Evolutionary conservation across 1,140 invertebrate species (phyloP).

Genomic region (Acromyrmex echinatior): DNA sequence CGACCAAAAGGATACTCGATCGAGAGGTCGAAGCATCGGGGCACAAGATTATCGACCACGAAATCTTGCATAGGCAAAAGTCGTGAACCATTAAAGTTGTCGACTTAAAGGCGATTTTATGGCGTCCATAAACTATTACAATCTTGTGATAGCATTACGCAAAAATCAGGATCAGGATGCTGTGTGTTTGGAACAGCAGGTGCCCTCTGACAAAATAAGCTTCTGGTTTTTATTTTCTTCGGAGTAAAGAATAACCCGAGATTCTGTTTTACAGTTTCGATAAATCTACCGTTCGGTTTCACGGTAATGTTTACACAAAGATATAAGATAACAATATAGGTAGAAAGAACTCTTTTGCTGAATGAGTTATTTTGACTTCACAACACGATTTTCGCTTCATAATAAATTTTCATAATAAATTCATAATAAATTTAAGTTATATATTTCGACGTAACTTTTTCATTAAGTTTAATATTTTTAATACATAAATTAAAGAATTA

Average conservation of each 20-base stretch:
- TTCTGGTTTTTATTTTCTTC: not conserved
- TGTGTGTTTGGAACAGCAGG: slow-evolving; percentile 45
- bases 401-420: not conserved
- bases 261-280: not conserved
- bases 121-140: slow-evolving; percentile 75
- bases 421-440: no score
- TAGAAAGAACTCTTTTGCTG: not conserved
- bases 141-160: slow-evolving; percentile 58
- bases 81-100: slow-evolving; percentile 83
- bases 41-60: slow-evolving; percentile 81
- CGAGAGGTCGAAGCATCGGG: slow-evolving; percentile 74
- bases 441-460: not conserved
- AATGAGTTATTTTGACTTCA: not conserved
- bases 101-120: slow-evolving; percentile 80
- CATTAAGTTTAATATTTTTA: not conserved
- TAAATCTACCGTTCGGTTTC: not conserved
- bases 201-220: slow-evolving; percentile 51
- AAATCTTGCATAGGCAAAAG: slow-evolving; percentile 84
- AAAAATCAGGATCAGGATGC: slow-evolving; percentile 69
- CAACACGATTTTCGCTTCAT: not conserved
- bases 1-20: slow-evolving; percentile 68
- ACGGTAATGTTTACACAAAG: not conserved
- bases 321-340: not conserved
- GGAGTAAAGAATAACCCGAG: slow-evolving; percentile 3
- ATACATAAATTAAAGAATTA: not conserved